Base-by-base conservation (phyloP, 2,888 invertebrate genomes). In the Drosophila formosana region DNA sequence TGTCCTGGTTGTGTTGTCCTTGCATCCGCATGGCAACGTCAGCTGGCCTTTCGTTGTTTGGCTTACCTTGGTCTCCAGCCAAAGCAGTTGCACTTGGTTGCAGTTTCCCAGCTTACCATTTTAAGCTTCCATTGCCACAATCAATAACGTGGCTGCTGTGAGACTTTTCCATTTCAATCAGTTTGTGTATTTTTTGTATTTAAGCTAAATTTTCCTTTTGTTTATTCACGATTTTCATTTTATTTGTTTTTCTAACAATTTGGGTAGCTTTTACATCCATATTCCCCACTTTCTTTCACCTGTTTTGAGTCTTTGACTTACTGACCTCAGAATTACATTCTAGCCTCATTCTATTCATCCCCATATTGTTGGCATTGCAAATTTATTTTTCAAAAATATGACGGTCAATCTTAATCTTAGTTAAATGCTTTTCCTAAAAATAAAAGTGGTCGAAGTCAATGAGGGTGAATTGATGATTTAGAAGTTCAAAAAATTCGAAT, bases 381-480 rank as follows among this genome's bases (percentile, higher is more conserved):
- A 72, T 72, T 72, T 63, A 72, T 64, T 75, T 76, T 46, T 43
- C 50, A 77, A 72, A 76, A 34, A 77, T 67, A 75, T 72, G 63
- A 47, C 46, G 63, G 60, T 64, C 60, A 30, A 46, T 26, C 67
- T 64, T 39, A n/a, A 32, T 37, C 43, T 53, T n/a, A 11, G 6
- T 18, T 47, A 11, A 58, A 51, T 37, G 57, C 3, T 34, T 56
- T 62, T 32, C 13, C 1, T 0, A 37, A 43, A 34, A 74, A 52
- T 39, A 9, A 11, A 3, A 26, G 25, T 26, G n/a, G 0, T 18
- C 1, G 7, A 34, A 69, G 51, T 70, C 53, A 50, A 55, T 64
- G 47, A 52, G 39, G 30, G 13, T 55, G n/a, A 11, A 62, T 30
- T 58, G 13, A 55, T 49, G 58, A 66, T 52, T 72, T 62, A 50